Base-by-base conservation (phyloP, 64 coral and sea anemone species). In the Cladopsammia gracilis region DNA sequence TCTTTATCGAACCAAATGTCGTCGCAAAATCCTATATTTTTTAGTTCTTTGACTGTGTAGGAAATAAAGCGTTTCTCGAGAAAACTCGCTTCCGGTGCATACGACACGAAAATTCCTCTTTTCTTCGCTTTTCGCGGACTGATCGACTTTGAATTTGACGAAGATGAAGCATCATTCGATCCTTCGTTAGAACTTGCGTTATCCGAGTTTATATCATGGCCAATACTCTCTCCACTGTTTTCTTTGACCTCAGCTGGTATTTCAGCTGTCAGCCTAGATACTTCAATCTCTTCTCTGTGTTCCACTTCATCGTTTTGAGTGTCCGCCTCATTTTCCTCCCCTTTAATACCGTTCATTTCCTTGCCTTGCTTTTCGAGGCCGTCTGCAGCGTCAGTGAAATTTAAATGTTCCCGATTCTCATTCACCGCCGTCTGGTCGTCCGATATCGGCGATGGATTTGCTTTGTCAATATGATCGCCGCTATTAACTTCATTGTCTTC, bases 1-100 rank as follows among this genome's bases (percentile, higher is more conserved):
- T 98, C 97, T 87, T 93, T 98, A 61, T 98, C 97, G 87, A 98
- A 98, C 97, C 97, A 98, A 71, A 98, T 89, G 16, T 98, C 97
- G 20, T 98, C 94, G 72, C 89, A 75, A 81, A 96, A 98, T n/a
- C 97, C 97, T 9, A 98, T 79, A 25, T 95, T 93, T 90, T 96
- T 98, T 19, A 98, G 82, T 73, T 98, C 97, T 70, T 79, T 93
- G 4, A 96, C 58, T 24, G 87, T 98, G 22, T 98, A 96, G 19
- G 87, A 90, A 19, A 98, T 87, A 61, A 98, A 83, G 70, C 88
- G 91, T 70, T 96, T 98, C 62, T 96, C 90, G 18, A 88, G 44
- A 25, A 96, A 98, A 70, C 79, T 88, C 69, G 90, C 97, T 52
- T 76, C 74, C 18, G 90, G 90, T 10, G 94, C 88, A 86, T 98